These are phyloP conservation scores for Thaumetopoea pityocampa DNA, from an alignment of 1,140 invertebrate genomes.

Conservation along the genomic window DNA sequence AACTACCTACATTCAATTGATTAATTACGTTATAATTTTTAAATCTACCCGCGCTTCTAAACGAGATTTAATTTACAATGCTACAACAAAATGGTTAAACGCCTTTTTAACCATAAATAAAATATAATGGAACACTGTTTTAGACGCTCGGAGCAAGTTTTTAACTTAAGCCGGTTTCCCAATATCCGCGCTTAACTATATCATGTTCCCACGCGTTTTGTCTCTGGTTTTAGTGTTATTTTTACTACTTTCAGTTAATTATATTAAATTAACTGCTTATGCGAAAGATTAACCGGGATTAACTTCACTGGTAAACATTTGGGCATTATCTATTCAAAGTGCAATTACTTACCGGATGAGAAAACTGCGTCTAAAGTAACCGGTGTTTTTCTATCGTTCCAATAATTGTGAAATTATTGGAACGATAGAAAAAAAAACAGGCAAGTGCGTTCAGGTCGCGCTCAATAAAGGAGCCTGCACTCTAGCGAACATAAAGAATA, in stretches of 20 bases:
- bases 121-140: slow-evolving; percentile 30
- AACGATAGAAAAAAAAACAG: too few relatives aligned
- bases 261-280: too few relatives aligned
- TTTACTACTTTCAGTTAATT: slow-evolving; percentile 18
- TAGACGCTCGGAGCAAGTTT: slow-evolving; percentile 24
- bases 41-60: slow-evolving; percentile 11
- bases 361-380: too few relatives aligned
- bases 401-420: too few relatives aligned
- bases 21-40: slow-evolving; percentile 16
- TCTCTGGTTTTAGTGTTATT: slow-evolving; percentile 14
- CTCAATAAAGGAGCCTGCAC: too few relatives aligned
- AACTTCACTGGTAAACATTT: too few relatives aligned
- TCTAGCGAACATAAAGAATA: too few relatives aligned
- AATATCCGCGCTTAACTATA: slow-evolving; percentile 22
- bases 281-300: too few relatives aligned
- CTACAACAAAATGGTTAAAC: slow-evolving; percentile 19
- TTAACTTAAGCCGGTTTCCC: slow-evolving; percentile 15
- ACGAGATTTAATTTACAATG: slow-evolving; percentile 21
- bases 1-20: slow-evolving; percentile 3
- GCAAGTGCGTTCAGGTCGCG: too few relatives aligned
- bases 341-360: too few relatives aligned
- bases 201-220: slow-evolving; percentile 16
- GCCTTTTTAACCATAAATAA: slow-evolving; percentile 28
- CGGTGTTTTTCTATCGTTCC: too few relatives aligned
- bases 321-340: too few relatives aligned